A percentile compares a stretch with the other conserved stretches of the same genome.
Evolutionary conservation across 2,113 vertebrate species (phyloP).

Genomic region (Crypturellus undulatus): DNA sequence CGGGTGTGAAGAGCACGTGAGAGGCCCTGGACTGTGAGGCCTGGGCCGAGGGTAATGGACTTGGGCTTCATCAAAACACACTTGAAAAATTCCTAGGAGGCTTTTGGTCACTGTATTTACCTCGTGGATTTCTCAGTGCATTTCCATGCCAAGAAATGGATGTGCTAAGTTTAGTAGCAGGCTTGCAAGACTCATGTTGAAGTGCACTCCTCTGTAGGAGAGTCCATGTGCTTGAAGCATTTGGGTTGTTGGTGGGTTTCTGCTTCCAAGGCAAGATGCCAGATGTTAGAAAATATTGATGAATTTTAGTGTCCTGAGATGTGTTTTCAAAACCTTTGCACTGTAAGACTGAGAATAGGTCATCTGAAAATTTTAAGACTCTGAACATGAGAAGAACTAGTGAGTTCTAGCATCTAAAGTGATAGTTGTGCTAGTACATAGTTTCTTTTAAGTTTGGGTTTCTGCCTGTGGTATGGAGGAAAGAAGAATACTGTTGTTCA

Average conservation of each 20-base stretch:
- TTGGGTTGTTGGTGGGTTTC: neutral
- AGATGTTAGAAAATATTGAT: neutral
- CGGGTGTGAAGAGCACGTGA: too few species aligned
- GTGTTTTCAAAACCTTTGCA: neutral
- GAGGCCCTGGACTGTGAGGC: too few species aligned
- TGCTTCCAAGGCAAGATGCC: neutral
- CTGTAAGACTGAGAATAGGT: accelerated
- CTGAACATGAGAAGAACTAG: neutral
- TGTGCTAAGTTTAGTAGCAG: accelerated
- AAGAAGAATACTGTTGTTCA: accelerated
- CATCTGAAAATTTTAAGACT: accelerated
- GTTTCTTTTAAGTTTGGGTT: neutral
- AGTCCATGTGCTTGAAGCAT: accelerated
- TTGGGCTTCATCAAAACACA: accelerated
- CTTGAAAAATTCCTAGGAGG: neutral
- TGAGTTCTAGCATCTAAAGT: neutral
- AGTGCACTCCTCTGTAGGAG: neutral
- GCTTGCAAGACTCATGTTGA: neutral
- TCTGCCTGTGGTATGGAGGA: accelerated
- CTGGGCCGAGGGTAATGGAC: accelerated
- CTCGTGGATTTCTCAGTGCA: neutral
- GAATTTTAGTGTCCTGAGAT: neutral
- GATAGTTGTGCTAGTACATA: accelerated
- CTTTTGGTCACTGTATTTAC: neutral
- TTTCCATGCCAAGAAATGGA: neutral